A percentile compares a stretch with the other conserved stretches of the same genome.
phyloP scores from a whole-genome alignment of 2,888 invertebrate genomes.

The Drosophila quinaria region DNA sequence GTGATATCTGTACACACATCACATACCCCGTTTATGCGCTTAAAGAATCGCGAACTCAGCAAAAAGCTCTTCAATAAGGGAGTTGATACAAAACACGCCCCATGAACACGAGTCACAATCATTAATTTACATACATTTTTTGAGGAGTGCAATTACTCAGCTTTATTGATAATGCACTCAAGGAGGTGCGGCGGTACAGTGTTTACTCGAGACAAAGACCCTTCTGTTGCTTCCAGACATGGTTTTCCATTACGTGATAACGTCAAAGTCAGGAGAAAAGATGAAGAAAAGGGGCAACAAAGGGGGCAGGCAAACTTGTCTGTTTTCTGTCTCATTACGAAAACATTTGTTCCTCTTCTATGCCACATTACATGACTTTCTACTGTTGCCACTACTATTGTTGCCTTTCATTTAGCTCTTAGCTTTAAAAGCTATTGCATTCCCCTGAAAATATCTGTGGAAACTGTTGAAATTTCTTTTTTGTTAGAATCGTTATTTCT shows the following conservation, averaged over 20 bases:
- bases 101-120: not conserved
- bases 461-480: constrained; percentile 18
- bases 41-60: not conserved
- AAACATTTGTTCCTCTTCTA: constrained; percentile 8
- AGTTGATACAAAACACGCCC: constrained; percentile 5
- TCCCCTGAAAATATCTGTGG: constrained; percentile 27
- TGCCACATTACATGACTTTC: constrained; percentile 19
- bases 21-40: not conserved
- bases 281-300: not conserved
- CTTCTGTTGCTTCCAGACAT: constrained; percentile 15
- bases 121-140: not conserved
- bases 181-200: constrained; percentile 10
- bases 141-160: constrained; percentile 53
- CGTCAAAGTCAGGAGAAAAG: constrained; percentile 11
- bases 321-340: constrained; percentile 36
- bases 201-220: constrained; percentile 33
- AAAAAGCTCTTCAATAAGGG: not conserved
- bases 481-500: constrained; percentile 8
- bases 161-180: constrained; percentile 43
- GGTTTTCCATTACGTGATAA: constrained; percentile 41
- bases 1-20: constrained; percentile 1
- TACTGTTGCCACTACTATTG: not conserved
- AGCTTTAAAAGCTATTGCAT: constrained; percentile 40
- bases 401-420: constrained; percentile 20
- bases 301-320: not conserved